phyloP scores from a whole-genome alignment of 2,888 invertebrate genomes.

The Heliconius aoede region DNA sequence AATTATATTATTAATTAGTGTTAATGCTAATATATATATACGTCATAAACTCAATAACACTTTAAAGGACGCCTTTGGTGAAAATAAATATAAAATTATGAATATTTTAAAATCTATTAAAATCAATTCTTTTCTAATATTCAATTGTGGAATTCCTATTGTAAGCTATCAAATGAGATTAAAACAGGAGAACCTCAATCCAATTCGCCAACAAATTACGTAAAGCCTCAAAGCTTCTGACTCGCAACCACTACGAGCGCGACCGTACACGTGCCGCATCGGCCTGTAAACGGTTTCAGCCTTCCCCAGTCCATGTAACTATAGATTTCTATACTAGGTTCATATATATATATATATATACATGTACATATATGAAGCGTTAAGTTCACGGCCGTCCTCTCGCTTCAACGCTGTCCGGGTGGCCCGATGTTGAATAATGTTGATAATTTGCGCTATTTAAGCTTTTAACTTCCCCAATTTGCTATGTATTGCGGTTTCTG shows the following conservation, averaged over 20 bases:
- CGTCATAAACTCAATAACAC: no score
- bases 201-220: slow-evolving; percentile 76
- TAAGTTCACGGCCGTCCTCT: slow-evolving; percentile 66
- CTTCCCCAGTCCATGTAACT: slow-evolving; percentile 74
- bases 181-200: slow-evolving; percentile 65
- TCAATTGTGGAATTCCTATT: slow-evolving; percentile 57
- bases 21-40: no score
- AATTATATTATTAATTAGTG: no score
- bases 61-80: not conserved
- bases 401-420: slow-evolving; percentile 67
- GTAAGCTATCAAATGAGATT: slow-evolving; percentile 58
- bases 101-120: not conserved
- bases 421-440: slow-evolving; percentile 45
- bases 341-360: slow-evolving; percentile 61
- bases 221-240: slow-evolving; percentile 74
- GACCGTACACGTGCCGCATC: slow-evolving; percentile 55
- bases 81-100: not conserved
- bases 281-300: slow-evolving; percentile 71
- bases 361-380: slow-evolving; percentile 64
- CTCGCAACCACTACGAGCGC: slow-evolving; percentile 57
- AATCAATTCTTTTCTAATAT: slow-evolving; percentile 25
- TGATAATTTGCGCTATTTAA: slow-evolving; percentile 16
- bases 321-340: slow-evolving; percentile 48
- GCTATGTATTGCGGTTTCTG: slow-evolving; percentile 1
- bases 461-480: slow-evolving; percentile 14